phyloP scores from a whole-genome alignment of 2,888 invertebrate genomes.

The Synanthedon tipuliformis region DNA sequence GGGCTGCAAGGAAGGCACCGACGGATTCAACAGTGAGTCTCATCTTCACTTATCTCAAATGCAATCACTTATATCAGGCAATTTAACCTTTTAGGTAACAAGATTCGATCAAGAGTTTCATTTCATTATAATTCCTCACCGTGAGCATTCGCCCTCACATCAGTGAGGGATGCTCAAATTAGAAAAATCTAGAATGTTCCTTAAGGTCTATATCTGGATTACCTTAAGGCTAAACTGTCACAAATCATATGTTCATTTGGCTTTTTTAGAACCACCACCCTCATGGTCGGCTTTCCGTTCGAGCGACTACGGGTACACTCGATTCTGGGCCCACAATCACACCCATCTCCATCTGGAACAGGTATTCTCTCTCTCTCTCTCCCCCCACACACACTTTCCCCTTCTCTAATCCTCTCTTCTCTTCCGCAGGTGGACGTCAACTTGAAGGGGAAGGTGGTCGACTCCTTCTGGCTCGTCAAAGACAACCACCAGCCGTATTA shows the following conservation, averaged over 20 bases:
- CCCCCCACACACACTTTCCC: too few relatives aligned
- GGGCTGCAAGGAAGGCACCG: slow-evolving; percentile 74
- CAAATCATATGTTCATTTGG: neutral
- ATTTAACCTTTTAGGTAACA: too few relatives aligned
- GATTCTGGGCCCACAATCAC: slow-evolving; percentile 77
- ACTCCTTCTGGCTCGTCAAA: slow-evolving; percentile 67
- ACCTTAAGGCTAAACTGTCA: too few relatives aligned
- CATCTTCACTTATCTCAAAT: too few relatives aligned
- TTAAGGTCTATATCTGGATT: too few relatives aligned
- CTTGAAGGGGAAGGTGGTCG: slow-evolving; percentile 74
- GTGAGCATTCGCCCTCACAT: too few relatives aligned
- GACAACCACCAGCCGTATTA: slow-evolving; percentile 7
- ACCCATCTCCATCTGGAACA: slow-evolving; percentile 88
- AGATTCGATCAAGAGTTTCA: too few relatives aligned
- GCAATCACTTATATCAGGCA: too few relatives aligned
- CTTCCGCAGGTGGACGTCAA: slow-evolving; percentile 75
- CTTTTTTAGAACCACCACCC: slow-evolving; percentile 31
- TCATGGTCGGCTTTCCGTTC: slow-evolving; percentile 89
- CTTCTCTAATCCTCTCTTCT: neutral
- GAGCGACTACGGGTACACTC: slow-evolving; percentile 86
- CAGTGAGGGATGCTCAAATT: too few relatives aligned
- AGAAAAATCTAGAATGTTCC: too few relatives aligned
- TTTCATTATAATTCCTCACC: too few relatives aligned
- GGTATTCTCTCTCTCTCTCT: slow-evolving; percentile 26
- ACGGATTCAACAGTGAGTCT: slow-evolving; percentile 73